Evolutionary conservation across 2,113 vertebrate genomes (phyloP), one percentile per base, ranked within the genome.

Genomic region (Lucifuga dentata): DNA sequence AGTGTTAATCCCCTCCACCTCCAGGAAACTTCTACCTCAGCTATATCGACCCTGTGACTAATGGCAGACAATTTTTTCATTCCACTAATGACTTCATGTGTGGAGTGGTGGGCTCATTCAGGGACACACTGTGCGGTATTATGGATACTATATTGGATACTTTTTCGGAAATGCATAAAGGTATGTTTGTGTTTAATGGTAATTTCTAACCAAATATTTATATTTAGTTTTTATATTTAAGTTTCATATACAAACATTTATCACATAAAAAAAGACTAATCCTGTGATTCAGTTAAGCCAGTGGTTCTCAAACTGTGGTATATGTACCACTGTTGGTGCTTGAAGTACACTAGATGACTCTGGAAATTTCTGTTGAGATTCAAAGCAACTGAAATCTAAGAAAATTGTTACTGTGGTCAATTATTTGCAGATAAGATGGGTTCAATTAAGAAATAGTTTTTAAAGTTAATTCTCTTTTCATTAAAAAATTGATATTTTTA

Each of bases 21-120:
- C 33, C 86, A 91, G 90, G 86, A 43, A 86, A 58, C 57, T 87
- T 87, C 75, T 91, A 89, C 51, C 77, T 86, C 23, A 90, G 86
- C 73, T 90, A 90, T n/a, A 12, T 88, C 17, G 89, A 91, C 78
- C 90, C 89, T 2, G 89, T 89, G 26, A 58, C 85, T 11, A 59
- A 88, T 8, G 89, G 90, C 0, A 69, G 89, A 76, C 21, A 5
- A 44, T 61, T 68, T 57, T 91, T 91, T 63, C 82, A 90, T 50
- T 83, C 83, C 35, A 61, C 78, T 0, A 73, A 89, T 46, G 80
- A 89, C 16, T 78, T 86, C 26, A 20, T 88, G 35, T 1, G 24
- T 55, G 81, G 57, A 32, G 12, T 49, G 13, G 3, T 49, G 26
- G 76, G 35, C 16, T 41, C 66, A 33, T 15, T 85, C 61, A 71